These are phyloP conservation scores for Muschampia plurimacula DNA, from an alignment of 2,888 invertebrate genomes.

Conservation along the genomic window DNA sequence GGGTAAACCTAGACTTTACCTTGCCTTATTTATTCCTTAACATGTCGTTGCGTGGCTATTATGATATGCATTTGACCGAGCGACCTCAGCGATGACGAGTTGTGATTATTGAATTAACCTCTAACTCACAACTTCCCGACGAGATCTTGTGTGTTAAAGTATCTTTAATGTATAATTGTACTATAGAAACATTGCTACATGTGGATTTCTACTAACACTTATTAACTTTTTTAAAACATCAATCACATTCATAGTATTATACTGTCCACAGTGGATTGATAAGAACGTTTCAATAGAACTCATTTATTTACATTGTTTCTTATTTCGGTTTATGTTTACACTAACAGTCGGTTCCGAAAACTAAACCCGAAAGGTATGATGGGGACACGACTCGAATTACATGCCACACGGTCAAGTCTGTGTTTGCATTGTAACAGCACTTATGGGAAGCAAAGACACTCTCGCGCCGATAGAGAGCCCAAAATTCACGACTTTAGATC, in stretches of 20 bases:
- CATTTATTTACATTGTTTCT: constrained; percentile 33
- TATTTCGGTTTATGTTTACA: constrained; percentile 50
- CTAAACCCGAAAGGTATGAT: constrained; percentile 38
- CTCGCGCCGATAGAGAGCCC: not conserved
- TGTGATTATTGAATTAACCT: constrained; percentile 58
- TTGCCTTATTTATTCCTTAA: constrained; percentile 9
- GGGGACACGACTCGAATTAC: constrained; percentile 31
- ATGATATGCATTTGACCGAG: constrained; percentile 37
- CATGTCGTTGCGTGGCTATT: constrained; percentile 10
- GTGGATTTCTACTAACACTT: too few species aligned
- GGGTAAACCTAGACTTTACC: not conserved
- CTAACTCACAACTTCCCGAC: constrained; percentile 59
- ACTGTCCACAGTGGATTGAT: not conserved
- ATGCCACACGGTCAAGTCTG: constrained; percentile 41
- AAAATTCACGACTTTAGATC: not conserved
- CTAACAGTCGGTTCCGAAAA: constrained; percentile 54
- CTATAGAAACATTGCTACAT: not conserved
- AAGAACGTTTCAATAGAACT: constrained; percentile 21
- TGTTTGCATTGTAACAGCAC: constrained; percentile 55
- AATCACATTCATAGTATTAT: not conserved
- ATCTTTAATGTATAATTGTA: not conserved
- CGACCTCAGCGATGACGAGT: constrained; percentile 30
- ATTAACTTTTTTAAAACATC: not conserved
- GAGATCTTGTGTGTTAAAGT: not conserved
- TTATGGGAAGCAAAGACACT: constrained; percentile 43